These are phyloP conservation scores for Panagrolaimus sp. DNA, from an alignment of 1,140 invertebrate species.

Conservation along the genomic window DNA sequence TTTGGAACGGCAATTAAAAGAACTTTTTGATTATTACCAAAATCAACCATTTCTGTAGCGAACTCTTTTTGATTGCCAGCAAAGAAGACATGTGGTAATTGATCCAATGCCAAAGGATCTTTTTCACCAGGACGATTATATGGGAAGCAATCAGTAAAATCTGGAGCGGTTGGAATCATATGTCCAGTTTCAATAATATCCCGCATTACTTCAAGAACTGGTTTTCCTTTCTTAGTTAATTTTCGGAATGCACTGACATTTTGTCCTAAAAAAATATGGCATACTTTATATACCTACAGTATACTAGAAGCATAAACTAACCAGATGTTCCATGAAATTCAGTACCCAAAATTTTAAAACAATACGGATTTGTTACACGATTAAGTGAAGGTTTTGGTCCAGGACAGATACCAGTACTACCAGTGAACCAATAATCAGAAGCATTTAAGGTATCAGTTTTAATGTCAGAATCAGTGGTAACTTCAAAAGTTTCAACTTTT, in stretches of 20 bases:
- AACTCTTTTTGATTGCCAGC: conserved; percentile 75
- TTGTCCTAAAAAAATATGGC: conserved; percentile 34
- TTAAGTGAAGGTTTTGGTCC: conserved; percentile 15
- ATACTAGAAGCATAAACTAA: conserved; percentile 17
- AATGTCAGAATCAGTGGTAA: neutral
- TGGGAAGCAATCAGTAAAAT: conserved; percentile 69
- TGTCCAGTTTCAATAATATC: conserved; percentile 18
- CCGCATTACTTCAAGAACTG: conserved; percentile 31
- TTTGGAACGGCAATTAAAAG: conserved; percentile 28
- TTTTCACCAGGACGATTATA: conserved; percentile 65
- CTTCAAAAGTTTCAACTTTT: neutral
- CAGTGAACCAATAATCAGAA: neutral
- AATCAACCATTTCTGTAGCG: conserved; percentile 64
- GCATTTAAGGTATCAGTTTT: too few relatives aligned
- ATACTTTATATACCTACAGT: neutral
- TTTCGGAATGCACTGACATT: conserved; percentile 34
- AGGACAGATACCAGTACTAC: conserved; percentile 8
- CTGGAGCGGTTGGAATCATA: conserved; percentile 42
- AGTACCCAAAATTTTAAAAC: conserved; percentile 26
- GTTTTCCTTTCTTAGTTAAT: conserved; percentile 14
- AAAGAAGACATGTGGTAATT: conserved; percentile 83
- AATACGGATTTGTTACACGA: conserved; percentile 40
- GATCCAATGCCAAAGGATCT: conserved; percentile 80
- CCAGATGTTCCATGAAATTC: conserved; percentile 41
- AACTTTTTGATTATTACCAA: conserved; percentile 13